These are phyloP conservation scores for Drosophila neoperkinsi DNA, from an alignment of 2,888 invertebrate species.

Conservation along the genomic window DNA sequence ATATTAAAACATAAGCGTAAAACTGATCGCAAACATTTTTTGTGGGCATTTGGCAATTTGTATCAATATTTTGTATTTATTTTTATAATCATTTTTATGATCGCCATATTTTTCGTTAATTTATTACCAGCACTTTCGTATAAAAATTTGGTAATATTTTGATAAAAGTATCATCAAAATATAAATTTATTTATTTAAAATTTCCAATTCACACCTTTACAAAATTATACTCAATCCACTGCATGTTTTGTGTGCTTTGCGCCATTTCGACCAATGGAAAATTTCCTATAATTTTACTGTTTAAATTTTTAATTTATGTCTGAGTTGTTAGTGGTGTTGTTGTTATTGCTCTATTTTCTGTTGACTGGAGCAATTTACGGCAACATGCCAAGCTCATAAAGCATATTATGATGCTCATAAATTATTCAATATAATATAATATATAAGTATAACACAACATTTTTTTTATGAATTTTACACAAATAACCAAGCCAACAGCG, in stretches of 20 bases:
- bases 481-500: conserved; percentile 19
- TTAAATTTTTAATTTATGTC: conserved; percentile 71
- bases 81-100: background rate
- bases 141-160: background rate
- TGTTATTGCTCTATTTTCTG: conserved; percentile 52
- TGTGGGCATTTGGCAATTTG: background rate
- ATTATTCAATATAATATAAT: conserved; percentile 73
- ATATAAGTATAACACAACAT: conserved; percentile 29
- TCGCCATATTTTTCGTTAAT: background rate
- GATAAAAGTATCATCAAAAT: background rate
- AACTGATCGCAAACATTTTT: background rate
- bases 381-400: conserved; percentile 78
- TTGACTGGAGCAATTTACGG: conserved; percentile 81
- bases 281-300: conserved; percentile 56
- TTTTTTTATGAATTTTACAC: conserved; percentile 66
- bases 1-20: background rate
- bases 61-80: background rate
- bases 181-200: background rate
- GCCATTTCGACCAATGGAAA: conserved; percentile 68
- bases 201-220: conserved; percentile 35
- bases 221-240: background rate
- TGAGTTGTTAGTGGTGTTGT: conserved; percentile 21
- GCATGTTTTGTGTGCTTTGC: conserved; percentile 6
- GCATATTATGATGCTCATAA: conserved; percentile 76
- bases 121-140: background rate